Evolutionary conservation across 2,797 vertebrate species (phyloP).

Genomic region (Sciaenops ocellatus): DNA sequence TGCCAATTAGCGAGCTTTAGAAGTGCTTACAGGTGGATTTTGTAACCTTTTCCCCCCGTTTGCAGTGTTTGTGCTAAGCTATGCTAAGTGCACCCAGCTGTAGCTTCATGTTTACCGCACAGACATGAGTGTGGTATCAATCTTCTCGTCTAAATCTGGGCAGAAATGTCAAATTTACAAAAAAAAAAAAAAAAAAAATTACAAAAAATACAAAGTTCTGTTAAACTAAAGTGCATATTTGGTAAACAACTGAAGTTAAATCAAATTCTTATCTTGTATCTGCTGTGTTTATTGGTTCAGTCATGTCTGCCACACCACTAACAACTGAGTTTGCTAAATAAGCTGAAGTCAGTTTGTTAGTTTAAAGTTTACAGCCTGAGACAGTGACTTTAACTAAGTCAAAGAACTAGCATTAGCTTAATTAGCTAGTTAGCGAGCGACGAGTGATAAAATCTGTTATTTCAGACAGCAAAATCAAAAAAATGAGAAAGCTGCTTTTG

Average conservation of each 20-base stretch:
- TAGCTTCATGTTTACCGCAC: neutral
- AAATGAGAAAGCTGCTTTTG: no score
- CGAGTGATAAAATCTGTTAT: no score
- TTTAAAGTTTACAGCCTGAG: neutral
- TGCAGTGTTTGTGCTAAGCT: slow-evolving; percentile 1
- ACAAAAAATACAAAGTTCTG: no score
- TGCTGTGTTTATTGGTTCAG: no score
- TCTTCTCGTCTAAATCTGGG: neutral
- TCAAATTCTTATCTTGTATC: no score
- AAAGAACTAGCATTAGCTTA: neutral
- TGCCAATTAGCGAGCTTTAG: neutral
- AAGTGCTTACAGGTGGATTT: neutral
- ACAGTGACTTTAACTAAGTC: neutral
- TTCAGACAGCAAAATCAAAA: no score
- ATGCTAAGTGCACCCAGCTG: neutral
- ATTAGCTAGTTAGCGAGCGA: neutral
- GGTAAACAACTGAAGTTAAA: neutral
- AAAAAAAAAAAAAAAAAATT: no score
- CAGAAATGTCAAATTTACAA: no score
- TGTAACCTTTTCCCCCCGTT: neutral
- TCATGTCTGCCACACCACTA: no score
- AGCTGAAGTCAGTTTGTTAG: no score
- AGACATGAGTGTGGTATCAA: no score
- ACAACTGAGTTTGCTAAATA: neutral
- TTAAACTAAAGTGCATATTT: no score